Evolutionary conservation across 2,113 vertebrate species (phyloP).

Genomic region (Gnathochromis pfefferi): DNA sequence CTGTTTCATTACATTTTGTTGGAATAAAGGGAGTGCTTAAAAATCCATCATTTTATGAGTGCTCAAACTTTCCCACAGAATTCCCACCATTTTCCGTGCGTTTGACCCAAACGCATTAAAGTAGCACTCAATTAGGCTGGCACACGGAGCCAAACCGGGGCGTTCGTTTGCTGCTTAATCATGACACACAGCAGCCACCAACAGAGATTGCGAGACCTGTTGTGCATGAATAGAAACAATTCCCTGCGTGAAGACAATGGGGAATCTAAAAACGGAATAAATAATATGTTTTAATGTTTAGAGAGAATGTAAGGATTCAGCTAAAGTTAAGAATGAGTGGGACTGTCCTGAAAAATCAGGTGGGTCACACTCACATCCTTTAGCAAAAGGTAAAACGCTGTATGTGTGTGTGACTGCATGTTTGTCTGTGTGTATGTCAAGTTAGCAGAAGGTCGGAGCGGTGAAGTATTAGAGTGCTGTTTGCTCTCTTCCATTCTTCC

Average conservation of each 20-base stretch:
- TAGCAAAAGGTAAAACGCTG: not conserved
- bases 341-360: not conserved
- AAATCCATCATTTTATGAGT: constrained; percentile 53
- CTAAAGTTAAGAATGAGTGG: not conserved
- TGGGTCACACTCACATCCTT: not conserved
- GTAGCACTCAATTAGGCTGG: constrained; percentile 38
- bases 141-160: not conserved
- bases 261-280: not conserved
- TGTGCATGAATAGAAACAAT: not conserved
- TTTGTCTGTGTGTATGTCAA: constrained; percentile 19
- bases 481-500: constrained; percentile 54
- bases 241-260: not conserved
- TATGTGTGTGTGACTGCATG: not conserved
- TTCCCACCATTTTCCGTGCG: constrained; percentile 16
- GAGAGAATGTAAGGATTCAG: not conserved
- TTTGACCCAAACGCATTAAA: constrained; percentile 34
- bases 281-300: not conserved
- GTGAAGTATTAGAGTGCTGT: constrained; percentile 61
- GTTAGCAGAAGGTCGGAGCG: constrained; percentile 57
- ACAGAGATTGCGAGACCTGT: not conserved
- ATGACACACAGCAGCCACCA: constrained; percentile 8
- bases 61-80: constrained; percentile 53
- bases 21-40: constrained; percentile 45
- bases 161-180: not conserved
- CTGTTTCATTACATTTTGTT: constrained; percentile 46